Percentiles rank a stretch among this genome's conserved stretches.
Evolutionary conservation across 92 coral and sea anemone species (phyloP).

Genomic region (Nematostella vectensis): DNA sequence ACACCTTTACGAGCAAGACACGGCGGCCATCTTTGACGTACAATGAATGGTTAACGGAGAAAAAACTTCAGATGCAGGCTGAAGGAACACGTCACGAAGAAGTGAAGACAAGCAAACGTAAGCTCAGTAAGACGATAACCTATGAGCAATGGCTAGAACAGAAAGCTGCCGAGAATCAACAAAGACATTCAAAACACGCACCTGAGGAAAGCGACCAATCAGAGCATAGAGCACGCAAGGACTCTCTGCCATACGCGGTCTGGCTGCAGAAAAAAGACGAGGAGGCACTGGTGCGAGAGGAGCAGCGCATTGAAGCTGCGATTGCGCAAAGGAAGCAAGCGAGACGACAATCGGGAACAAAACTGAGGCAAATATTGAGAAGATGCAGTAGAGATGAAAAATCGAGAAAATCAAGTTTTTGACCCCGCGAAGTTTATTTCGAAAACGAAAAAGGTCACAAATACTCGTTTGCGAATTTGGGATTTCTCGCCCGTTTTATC

Average conservation of each 20-base stretch:
- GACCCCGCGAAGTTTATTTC: background rate
- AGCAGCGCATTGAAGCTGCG: constrained; percentile 9
- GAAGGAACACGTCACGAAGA: background rate
- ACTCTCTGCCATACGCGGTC: constrained; percentile 2
- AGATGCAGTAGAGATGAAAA: background rate
- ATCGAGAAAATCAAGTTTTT: background rate
- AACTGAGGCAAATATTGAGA: background rate
- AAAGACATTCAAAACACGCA: constrained; percentile 1
- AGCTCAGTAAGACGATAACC: constrained; percentile 2
- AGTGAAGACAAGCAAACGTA: background rate
- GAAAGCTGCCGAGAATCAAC: constrained; percentile 2
- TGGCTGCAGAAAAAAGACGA: constrained; percentile 53
- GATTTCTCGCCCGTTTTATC: too few species aligned
- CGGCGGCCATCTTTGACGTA: background rate
- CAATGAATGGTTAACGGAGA: constrained; percentile 4
- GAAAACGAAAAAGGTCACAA: background rate
- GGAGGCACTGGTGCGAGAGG: constrained; percentile 44
- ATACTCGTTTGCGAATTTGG: too few species aligned
- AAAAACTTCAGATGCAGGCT: constrained; percentile 1
- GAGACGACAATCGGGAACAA: constrained; percentile 3
- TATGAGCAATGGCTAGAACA: constrained; percentile 10
- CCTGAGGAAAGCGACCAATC: background rate
- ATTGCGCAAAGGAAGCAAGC: constrained; percentile 1
- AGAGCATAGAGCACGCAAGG: background rate
- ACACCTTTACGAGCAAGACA: background rate